Evolutionary conservation across 1,140 invertebrate genomes (phyloP).

Genomic region (Magallana angulata): DNA sequence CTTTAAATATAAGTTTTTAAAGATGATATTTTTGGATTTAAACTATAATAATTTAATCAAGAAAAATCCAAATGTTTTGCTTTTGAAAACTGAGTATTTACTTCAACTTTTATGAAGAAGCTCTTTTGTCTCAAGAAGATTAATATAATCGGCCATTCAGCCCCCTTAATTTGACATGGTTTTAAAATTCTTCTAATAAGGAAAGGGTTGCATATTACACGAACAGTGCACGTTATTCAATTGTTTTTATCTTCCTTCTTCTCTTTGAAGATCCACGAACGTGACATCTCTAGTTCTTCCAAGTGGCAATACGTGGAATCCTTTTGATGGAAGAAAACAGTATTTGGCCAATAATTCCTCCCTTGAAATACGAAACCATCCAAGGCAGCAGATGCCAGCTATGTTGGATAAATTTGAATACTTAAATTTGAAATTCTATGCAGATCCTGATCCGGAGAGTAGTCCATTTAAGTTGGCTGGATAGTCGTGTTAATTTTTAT

Average conservation of each 20-base stretch:
- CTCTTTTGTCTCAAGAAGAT: not conserved
- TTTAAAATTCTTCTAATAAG: no score
- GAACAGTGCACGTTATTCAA: not conserved
- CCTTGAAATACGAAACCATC: not conserved
- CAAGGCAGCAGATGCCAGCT: not conserved
- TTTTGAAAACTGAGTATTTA: not conserved
- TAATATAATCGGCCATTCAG: not conserved
- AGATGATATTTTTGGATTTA: not conserved
- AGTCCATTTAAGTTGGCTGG: no score
- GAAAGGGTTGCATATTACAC: not conserved
- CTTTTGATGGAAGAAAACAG: not conserved
- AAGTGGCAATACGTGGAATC: not conserved
- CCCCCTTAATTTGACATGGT: not conserved
- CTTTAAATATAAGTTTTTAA: no score
- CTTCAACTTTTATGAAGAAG: no score
- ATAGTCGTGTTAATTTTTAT: no score
- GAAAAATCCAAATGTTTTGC: not conserved
- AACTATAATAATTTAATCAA: not conserved
- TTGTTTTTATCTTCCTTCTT: not conserved
- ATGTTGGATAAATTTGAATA: not conserved
- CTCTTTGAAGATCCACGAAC: not conserved
- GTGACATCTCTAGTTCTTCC: not conserved
- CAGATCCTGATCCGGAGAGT: not conserved
- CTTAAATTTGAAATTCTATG: not conserved
- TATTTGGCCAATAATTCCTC: not conserved